Base-by-base conservation (phyloP, 2,113 vertebrate genomes). In the Heterotis niloticus region DNA sequence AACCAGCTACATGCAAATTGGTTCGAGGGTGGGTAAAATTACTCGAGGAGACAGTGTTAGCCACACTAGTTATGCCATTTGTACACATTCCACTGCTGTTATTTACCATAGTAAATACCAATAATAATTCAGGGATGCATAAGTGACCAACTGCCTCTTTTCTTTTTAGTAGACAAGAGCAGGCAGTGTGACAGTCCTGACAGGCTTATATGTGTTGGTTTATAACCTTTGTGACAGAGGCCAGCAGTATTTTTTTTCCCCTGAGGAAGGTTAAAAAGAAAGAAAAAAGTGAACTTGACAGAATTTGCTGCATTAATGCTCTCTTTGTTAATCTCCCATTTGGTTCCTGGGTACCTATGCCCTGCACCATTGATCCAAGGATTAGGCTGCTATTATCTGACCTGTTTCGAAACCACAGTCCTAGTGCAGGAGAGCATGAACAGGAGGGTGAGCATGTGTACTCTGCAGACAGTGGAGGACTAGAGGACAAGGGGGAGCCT, bases 1-100 rank as follows among this genome's bases (percentile, higher is more conserved):
- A 60, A 57, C 18, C 13, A 76, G 71, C 59, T 76, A 26, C 29
- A 34, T 76, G 44, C 57, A 64, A 64, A 76, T 76, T 59, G 74
- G 12, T 44, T 57, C 57, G 24, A 13, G 18, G 28, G 20, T 60
- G 59, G 20, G 13, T 59, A 52, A 65, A 64, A 62, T 62, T 28
- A 66, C 60, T 34, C 60, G 52, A 26, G 13, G 13, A 65, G 57
- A 26, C 75, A 24, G 10, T 20, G 17, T 10, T 75, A n/a, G 56
- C 72, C 72, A 23, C n/a, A 44, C 29, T 70, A 20, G 29, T 70
- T 70, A 29, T 75, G 74, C 57, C 28, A 57, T 44, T 26, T 76
- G 57, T 11, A 1, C 18, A 18, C 57, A 28, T 34, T n/a, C 11
- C 23, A 3, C 62, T 5, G 11, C 57, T 0, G 12, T 24, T 14